Conservation (phyloP, 2,797 vertebrate genomes). For the Dromococcyx pavoninus region DNA sequence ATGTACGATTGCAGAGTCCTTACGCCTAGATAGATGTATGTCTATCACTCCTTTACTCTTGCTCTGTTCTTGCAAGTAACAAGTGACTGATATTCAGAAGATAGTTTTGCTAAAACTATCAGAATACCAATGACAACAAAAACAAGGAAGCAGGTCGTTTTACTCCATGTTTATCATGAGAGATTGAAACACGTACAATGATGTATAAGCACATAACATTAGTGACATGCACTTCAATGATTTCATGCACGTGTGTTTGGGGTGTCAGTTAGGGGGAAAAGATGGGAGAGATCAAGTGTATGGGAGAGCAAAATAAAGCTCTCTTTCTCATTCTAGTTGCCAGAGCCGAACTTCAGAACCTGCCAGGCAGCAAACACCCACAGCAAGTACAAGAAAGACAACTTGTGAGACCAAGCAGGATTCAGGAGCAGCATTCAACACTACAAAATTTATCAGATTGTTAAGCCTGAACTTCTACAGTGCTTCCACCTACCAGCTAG, state of each 20-base stretch:
- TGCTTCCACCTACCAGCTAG: neutral
- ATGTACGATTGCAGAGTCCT: neutral
- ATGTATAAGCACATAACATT: rapidly evolving
- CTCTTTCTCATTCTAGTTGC: neutral
- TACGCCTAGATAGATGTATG: neutral
- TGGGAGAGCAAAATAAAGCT: neutral
- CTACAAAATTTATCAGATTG: neutral
- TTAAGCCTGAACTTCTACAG: neutral
- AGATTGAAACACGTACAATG: neutral
- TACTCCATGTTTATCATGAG: neutral
- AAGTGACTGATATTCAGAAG: neutral
- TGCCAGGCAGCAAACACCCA: conserved; percentile 38
- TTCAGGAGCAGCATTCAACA: neutral
- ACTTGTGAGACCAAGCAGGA: neutral
- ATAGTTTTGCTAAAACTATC: neutral
- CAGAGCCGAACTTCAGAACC: neutral
- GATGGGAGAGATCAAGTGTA: rapidly evolving
- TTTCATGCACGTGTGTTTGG: neutral
- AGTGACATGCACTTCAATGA: neutral
- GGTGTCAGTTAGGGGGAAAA: neutral
- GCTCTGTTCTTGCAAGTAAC: neutral
- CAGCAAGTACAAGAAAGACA: neutral
- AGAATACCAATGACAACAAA: neutral
- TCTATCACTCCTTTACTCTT: neutral
- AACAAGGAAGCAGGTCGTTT: neutral